phyloP scores from a whole-genome alignment of 2,797 vertebrate species.

The Gouania willdenowi region DNA sequence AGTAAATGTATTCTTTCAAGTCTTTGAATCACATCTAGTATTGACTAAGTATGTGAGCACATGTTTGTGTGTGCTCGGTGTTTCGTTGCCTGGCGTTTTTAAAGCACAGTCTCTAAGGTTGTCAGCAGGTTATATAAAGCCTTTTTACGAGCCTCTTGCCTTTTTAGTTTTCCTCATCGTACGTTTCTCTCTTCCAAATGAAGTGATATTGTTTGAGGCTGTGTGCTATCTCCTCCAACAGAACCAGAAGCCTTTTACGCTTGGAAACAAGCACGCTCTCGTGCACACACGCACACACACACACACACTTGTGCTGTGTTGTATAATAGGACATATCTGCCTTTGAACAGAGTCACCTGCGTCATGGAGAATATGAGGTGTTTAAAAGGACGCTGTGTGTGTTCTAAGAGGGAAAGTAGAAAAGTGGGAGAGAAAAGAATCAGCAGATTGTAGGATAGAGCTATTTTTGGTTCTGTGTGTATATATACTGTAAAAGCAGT shows the following conservation, averaged over 20 bases:
- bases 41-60: no score
- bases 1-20: no score
- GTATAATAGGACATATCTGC: constrained; percentile 56
- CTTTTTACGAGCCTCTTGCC: constrained; percentile 29
- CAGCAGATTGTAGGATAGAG: neutral
- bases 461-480: no score
- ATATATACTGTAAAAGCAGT: no score
- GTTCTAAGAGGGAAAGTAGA: neutral
- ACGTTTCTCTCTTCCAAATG: constrained; percentile 29
- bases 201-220: constrained; percentile 38
- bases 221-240: constrained; percentile 48
- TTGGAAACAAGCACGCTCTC: constrained; percentile 22
- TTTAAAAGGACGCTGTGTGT: no score
- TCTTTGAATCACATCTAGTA: no score
- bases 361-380: constrained; percentile 60
- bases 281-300: constrained; percentile 10
- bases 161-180: no score
- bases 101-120: neutral
- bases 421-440: neutral
- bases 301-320: constrained; percentile 21
- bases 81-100: no score
- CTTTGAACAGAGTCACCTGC: constrained; percentile 51
- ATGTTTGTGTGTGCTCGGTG: neutral
- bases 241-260: constrained; percentile 35
- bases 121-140: constrained; percentile 38